Conservation (phyloP, 2,888 invertebrate species). For the Uloborus plumipes region DNA sequence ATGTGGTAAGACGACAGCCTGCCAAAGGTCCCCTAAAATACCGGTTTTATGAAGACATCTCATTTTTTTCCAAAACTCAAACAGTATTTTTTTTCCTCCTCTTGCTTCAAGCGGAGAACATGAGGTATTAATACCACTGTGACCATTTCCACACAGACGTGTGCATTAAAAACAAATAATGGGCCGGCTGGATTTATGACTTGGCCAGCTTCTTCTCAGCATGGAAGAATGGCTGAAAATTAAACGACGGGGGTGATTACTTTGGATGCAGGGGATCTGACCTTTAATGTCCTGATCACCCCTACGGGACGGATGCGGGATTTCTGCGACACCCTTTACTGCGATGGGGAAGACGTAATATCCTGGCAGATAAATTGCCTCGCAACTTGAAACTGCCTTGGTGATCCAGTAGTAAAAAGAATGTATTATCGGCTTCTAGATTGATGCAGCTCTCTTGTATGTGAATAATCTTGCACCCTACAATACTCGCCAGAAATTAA, state of each 20-base stretch:
- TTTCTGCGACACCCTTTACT: no score
- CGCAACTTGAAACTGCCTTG: no score
- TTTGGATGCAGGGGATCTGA: no score
- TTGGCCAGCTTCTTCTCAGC: not conserved
- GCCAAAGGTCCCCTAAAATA: constrained; percentile 29
- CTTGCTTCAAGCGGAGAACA: constrained; percentile 10
- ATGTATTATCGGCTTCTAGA: no score
- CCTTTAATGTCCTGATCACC: no score
- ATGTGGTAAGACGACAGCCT: constrained; percentile 38
- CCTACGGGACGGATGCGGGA: no score
- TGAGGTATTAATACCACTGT: constrained; percentile 28
- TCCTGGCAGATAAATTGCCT: no score
- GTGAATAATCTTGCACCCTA: no score
- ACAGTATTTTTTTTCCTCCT: not conserved
- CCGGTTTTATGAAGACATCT: constrained; percentile 55
- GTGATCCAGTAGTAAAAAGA: no score
- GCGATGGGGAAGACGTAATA: no score
- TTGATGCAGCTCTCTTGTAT: no score
- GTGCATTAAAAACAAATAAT: constrained; percentile 50
- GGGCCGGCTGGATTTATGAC: constrained; percentile 23
- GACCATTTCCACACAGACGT: not conserved
- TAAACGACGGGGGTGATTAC: constrained; percentile 2
- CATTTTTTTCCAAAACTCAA: not conserved
- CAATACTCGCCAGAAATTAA: no score
- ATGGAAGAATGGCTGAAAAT: constrained; percentile 6